A percentile compares a stretch with the other conserved stretches of the same genome.
These are phyloP conservation scores for Medauroidea extradentata DNA, from an alignment of 1,140 invertebrate genomes.

Conservation along the genomic window DNA sequence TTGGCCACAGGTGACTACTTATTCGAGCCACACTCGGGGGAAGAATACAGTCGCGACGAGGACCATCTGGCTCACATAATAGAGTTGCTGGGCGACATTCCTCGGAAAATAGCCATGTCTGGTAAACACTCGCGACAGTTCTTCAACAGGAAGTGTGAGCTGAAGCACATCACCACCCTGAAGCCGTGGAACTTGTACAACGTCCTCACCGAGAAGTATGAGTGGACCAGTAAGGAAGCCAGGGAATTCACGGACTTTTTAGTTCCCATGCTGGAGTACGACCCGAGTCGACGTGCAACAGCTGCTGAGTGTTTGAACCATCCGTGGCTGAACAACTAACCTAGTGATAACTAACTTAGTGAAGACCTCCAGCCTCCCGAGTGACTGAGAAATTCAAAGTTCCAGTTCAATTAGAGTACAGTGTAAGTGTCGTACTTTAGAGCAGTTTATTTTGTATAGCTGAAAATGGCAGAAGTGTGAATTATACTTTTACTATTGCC, in stretches of 20 bases:
- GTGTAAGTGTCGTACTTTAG: too few species aligned
- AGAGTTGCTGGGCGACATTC: conserved; percentile 94
- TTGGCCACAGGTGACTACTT: conserved; percentile 98
- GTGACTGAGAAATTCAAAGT: too few species aligned
- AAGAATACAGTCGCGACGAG: conserved; percentile 87
- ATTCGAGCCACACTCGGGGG: conserved; percentile 95
- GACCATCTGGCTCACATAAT: conserved; percentile 99
- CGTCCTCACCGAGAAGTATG: conserved; percentile 94
- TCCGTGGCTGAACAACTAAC: conserved; percentile 69
- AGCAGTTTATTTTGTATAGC: too few species aligned
- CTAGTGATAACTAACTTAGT: not conserved
- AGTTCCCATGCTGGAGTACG: conserved; percentile 91
- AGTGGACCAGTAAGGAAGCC: conserved; percentile 82
- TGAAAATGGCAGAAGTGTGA: too few species aligned
- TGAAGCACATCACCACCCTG: conserved; percentile 86
- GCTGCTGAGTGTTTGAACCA: conserved; percentile 91
- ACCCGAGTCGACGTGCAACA: conserved; percentile 84
- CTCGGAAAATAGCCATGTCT: conserved; percentile 78
- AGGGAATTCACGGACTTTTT: conserved; percentile 89
- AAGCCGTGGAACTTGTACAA: conserved; percentile 92
- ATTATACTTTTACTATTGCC: too few species aligned
- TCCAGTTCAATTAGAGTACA: too few species aligned
- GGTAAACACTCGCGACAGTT: conserved; percentile 91
- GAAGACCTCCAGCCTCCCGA: too few species aligned
- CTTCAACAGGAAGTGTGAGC: conserved; percentile 88